A percentile compares a stretch with the other conserved stretches of the same genome.
Evolutionary conservation across 2,797 vertebrate genomes (phyloP).

Genomic region (Chaenodraco wilsoni): DNA sequence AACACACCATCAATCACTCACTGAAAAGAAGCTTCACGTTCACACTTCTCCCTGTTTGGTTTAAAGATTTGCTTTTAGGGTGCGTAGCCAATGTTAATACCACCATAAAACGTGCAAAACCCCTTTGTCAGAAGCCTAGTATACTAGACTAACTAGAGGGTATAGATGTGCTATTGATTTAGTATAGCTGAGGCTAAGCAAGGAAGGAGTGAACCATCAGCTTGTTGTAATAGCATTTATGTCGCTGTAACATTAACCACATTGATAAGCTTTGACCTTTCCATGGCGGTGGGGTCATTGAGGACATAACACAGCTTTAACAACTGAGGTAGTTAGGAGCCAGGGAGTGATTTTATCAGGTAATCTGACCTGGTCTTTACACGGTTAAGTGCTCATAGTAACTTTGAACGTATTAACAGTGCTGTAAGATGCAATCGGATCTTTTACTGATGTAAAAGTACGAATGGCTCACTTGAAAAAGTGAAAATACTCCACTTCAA

Average conservation of each 20-base stretch:
- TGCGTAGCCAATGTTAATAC: conserved; percentile 37
- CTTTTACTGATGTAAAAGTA: too few species aligned
- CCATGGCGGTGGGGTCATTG: neutral
- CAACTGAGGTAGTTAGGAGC: conserved; percentile 15
- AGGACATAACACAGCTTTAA: conserved; percentile 25
- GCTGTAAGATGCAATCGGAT: too few species aligned
- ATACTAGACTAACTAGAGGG: neutral
- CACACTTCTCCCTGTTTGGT: conserved; percentile 45
- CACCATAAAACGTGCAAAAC: conserved; percentile 43
- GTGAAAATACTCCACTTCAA: too few species aligned
- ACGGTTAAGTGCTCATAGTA: neutral
- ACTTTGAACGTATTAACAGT: conserved; percentile 8
- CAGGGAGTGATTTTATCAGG: conserved; percentile 23
- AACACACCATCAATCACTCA: conserved; percentile 69
- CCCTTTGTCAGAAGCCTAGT: conserved; percentile 24
- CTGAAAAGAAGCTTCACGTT: conserved; percentile 58
- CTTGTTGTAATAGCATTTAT: conserved; percentile 15
- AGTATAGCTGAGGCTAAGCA: neutral
- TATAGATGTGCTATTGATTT: conserved; percentile 12
- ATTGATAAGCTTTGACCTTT: conserved; percentile 34
- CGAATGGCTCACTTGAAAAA: too few species aligned
- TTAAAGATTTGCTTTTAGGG: conserved; percentile 62
- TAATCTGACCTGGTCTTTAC: conserved; percentile 4
- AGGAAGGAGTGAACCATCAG: conserved; percentile 9
- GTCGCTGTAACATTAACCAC: conserved; percentile 14